Evolutionary conservation across 2,797 vertebrate genomes (phyloP).

Genomic region (Acestrorhynchus altus): DNA sequence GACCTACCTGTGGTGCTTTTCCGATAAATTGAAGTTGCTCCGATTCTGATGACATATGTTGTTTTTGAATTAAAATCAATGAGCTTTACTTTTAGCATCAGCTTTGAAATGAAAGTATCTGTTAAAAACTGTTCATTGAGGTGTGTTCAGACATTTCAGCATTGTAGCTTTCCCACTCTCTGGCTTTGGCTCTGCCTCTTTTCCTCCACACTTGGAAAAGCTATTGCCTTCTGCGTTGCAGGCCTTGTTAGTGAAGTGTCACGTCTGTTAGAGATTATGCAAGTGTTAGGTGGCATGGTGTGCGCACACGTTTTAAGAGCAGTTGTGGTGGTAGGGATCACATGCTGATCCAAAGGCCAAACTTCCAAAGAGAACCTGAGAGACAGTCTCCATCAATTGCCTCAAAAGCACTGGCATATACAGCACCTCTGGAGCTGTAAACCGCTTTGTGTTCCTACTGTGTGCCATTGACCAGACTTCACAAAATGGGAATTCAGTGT

Average conservation of each 20-base stretch:
- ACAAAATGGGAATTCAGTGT: conserved; percentile 6
- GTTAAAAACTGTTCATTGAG: no score
- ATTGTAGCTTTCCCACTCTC: neutral
- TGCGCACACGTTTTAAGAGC: neutral
- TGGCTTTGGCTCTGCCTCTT: neutral
- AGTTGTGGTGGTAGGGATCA: neutral
- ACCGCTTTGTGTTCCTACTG: neutral
- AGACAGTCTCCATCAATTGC: neutral
- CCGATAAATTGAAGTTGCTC: no score
- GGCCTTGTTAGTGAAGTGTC: conserved; percentile 63
- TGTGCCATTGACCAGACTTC: neutral
- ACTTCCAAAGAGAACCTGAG: neutral
- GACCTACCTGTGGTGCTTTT: no score
- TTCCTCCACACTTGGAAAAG: neutral
- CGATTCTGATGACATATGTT: no score
- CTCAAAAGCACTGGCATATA: neutral
- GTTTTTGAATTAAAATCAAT: no score
- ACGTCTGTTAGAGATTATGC: conserved; percentile 45
- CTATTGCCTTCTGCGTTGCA: conserved; percentile 49
- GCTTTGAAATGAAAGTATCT: neutral
- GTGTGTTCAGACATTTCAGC: neutral
- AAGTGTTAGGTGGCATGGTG: conserved; percentile 21
- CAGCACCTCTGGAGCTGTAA: neutral
- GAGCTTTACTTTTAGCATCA: no score
- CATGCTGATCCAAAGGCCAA: neutral